Percentiles rank a stretch among this genome's conserved stretches.
Evolutionary conservation across 1,140 invertebrate species (phyloP).

Genomic region (Drosophila takahashii): DNA sequence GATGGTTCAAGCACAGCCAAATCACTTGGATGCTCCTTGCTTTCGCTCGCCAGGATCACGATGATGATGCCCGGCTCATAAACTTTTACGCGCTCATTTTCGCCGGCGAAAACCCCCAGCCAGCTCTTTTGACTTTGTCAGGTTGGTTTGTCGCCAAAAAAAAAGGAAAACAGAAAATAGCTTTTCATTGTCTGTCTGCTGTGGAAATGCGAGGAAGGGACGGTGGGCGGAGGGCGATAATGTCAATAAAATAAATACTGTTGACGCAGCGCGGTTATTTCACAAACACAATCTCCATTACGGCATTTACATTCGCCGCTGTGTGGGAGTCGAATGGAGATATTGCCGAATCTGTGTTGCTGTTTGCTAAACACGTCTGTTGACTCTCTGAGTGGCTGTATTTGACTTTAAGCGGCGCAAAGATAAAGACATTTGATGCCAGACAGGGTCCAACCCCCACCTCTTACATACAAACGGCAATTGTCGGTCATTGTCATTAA

Average conservation of each 20-base stretch:
- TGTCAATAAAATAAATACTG: conserved; percentile 83
- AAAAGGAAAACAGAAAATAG: conserved; percentile 74
- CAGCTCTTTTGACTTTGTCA: conserved; percentile 53
- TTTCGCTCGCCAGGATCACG: conserved; percentile 34
- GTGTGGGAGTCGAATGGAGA: conserved; percentile 19
- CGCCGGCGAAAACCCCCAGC: conserved; percentile 13
- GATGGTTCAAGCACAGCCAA: conserved; percentile 70
- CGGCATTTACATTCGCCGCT: conserved; percentile 71
- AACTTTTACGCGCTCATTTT: conserved; percentile 79
- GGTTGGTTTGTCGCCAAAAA: conserved; percentile 71
- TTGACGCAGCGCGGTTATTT: conserved; percentile 82
- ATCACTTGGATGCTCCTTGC: conserved; percentile 68
- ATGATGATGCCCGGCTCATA: conserved; percentile 64
- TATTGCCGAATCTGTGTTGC: conserved; percentile 30
- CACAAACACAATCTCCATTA: conserved; percentile 80
- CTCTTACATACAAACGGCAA: no score
- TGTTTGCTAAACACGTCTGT: conserved; percentile 67
- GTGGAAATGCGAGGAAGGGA: not conserved
- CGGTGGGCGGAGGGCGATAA: no score
- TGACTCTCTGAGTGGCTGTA: conserved; percentile 71
- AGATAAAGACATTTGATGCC: conserved; percentile 79
- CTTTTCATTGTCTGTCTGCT: conserved; percentile 71
- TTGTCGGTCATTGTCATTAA: conserved; percentile 82
- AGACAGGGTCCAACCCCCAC: conserved; percentile 56
- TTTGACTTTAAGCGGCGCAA: conserved; percentile 80